Conservation (phyloP, 2,888 invertebrate species). For the Drosophila mettleri region DNA sequence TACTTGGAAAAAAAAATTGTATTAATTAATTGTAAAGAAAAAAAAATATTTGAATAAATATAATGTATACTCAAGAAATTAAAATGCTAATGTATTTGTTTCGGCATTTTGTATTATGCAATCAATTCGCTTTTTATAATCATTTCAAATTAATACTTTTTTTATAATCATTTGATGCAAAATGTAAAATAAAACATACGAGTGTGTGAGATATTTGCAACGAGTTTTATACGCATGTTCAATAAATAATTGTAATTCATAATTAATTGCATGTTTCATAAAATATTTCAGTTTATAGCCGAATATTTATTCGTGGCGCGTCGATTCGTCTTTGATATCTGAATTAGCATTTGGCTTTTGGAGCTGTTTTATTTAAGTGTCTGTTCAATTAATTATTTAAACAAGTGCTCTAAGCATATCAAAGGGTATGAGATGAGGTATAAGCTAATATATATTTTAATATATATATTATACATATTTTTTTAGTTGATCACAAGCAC, state of each 20-base stretch:
- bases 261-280: constrained; percentile 46
- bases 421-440: not conserved
- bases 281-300: constrained; percentile 52
- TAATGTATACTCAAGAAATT: not conserved
- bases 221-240: constrained; percentile 43
- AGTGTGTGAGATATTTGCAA: constrained; percentile 38
- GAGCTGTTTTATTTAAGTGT: not conserved
- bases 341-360: constrained; percentile 62
- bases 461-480: too few relatives aligned
- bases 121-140: constrained; percentile 57
- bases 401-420: constrained; percentile 29
- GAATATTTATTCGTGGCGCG: constrained; percentile 17
- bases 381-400: constrained; percentile 39
- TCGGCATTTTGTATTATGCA: constrained; percentile 54
- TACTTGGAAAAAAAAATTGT: too few relatives aligned
- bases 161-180: constrained; percentile 44
- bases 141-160: constrained; percentile 42
- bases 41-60: not conserved
- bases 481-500: too few relatives aligned
- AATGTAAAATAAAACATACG: not conserved
- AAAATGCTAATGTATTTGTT: constrained; percentile 29
- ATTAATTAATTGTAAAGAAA: too few relatives aligned
- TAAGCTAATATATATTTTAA: too few relatives aligned
- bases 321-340: constrained; percentile 51
- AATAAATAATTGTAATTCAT: constrained; percentile 57